These are phyloP conservation scores for Salpingus planirostris DNA, from an alignment of 2,888 invertebrate genomes.

Conservation along the genomic window DNA sequence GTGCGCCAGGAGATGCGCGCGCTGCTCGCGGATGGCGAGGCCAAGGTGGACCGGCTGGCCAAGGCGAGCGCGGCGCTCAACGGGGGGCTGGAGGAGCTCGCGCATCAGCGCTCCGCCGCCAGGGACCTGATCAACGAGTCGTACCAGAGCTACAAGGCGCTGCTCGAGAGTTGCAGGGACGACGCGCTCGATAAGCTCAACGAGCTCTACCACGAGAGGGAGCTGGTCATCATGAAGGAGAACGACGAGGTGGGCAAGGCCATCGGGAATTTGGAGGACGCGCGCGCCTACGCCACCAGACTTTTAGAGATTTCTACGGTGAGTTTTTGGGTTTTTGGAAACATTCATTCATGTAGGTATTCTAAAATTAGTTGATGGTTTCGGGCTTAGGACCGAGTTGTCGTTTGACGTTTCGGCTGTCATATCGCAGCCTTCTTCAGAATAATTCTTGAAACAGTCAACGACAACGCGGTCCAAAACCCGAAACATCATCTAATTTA, in stretches of 20 bases:
- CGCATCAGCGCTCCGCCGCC: slow-evolving; percentile 79
- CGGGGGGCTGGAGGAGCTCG: slow-evolving; percentile 74
- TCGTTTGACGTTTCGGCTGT: too few species aligned
- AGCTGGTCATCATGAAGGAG: slow-evolving; percentile 83
- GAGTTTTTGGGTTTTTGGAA: too few species aligned
- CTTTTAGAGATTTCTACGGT: slow-evolving; percentile 77
- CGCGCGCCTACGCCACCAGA: slow-evolving; percentile 74
- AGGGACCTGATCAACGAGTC: slow-evolving; percentile 74
- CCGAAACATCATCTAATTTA: too few species aligned
- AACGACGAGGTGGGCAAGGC: slow-evolving; percentile 72
- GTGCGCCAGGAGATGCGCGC: slow-evolving; percentile 69
- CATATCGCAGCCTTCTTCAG: too few species aligned
- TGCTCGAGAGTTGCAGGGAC: slow-evolving; percentile 73
- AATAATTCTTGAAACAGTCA: too few species aligned
- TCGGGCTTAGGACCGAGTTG: too few species aligned
- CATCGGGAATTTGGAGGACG: slow-evolving; percentile 76
- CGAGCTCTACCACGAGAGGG: slow-evolving; percentile 71
- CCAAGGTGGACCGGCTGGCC: slow-evolving; percentile 67
- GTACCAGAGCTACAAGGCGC: slow-evolving; percentile 69
- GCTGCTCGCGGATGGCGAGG: slow-evolving; percentile 65
- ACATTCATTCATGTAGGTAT: too few species aligned
- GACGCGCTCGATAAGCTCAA: slow-evolving; percentile 64
- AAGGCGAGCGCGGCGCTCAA: slow-evolving; percentile 67
- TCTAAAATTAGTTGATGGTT: too few species aligned
- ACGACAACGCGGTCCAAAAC: too few species aligned